A percentile compares a stretch with the other conserved stretches of the same genome.
Conservation (phyloP, 2,113 vertebrate species). For the Lamprologus lemairii region DNA sequence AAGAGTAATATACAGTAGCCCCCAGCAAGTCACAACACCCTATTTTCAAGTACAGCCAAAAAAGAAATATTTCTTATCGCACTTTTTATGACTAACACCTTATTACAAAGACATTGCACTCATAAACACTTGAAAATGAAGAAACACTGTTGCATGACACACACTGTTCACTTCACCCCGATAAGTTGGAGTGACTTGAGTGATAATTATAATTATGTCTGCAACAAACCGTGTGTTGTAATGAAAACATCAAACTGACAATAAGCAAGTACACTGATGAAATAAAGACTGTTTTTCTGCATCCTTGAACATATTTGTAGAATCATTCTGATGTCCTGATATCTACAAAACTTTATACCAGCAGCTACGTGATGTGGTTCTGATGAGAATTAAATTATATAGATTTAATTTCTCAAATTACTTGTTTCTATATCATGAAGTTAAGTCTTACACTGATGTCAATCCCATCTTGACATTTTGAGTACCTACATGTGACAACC, state of each 20-base stretch:
- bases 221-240: background rate
- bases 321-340: background rate
- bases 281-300: background rate
- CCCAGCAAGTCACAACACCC: background rate
- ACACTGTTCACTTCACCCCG: background rate
- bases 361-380: background rate
- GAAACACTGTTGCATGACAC: background rate
- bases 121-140: background rate
- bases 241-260: background rate
- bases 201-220: background rate
- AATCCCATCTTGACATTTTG: background rate
- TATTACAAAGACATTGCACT: background rate
- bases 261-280: background rate
- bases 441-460: background rate
- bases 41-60: background rate
- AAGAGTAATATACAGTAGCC: background rate
- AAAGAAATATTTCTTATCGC: accelerated
- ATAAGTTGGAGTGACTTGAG: background rate
- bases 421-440: background rate
- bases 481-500: background rate
- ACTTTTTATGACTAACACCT: background rate
- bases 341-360: background rate
- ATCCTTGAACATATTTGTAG: background rate
- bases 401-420: background rate
- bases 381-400: background rate